A percentile compares a stretch with the other conserved stretches of the same genome.
Evolutionary conservation across 2,113 vertebrate species (phyloP).

Genomic region (Psittacara wagleri): DNA sequence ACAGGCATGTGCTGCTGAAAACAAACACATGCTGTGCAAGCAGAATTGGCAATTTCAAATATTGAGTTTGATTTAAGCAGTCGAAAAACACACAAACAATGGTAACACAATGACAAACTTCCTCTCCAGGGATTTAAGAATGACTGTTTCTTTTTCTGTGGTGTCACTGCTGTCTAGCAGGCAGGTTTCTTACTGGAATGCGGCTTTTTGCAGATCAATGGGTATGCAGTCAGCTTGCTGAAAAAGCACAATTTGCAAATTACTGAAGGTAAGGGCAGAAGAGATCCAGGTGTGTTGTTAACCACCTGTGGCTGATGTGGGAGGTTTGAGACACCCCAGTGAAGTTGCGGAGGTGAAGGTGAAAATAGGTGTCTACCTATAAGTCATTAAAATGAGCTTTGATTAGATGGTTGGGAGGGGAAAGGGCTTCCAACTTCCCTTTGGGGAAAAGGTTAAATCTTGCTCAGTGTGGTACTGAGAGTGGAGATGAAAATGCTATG

Average conservation of each 20-base stretch:
- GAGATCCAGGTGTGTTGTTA: background rate
- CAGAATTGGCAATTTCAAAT: slow-evolving; percentile 31
- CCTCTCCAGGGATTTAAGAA: background rate
- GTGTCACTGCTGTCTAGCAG: background rate
- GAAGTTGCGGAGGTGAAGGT: background rate
- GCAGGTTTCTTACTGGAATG: background rate
- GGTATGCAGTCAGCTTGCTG: background rate
- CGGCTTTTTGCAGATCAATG: background rate
- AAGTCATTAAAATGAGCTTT: background rate
- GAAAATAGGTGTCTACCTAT: background rate
- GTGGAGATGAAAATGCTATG: background rate
- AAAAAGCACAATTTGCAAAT: background rate
- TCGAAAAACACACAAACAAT: background rate
- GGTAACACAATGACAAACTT: background rate
- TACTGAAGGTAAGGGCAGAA: background rate
- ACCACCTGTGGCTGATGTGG: background rate
- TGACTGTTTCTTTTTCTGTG: background rate
- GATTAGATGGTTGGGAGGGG: background rate
- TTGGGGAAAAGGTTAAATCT: background rate
- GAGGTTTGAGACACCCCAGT: background rate
- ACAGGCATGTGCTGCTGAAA: slow-evolving; percentile 39
- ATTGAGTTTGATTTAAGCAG: background rate
- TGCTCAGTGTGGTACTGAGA: background rate
- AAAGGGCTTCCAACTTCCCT: background rate
- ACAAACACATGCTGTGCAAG: slow-evolving; percentile 45